Evolutionary conservation across 2,113 vertebrate genomes (phyloP), one percentile per base, ranked within the genome.

Genomic region (Pyrgilauda ruficollis): DNA sequence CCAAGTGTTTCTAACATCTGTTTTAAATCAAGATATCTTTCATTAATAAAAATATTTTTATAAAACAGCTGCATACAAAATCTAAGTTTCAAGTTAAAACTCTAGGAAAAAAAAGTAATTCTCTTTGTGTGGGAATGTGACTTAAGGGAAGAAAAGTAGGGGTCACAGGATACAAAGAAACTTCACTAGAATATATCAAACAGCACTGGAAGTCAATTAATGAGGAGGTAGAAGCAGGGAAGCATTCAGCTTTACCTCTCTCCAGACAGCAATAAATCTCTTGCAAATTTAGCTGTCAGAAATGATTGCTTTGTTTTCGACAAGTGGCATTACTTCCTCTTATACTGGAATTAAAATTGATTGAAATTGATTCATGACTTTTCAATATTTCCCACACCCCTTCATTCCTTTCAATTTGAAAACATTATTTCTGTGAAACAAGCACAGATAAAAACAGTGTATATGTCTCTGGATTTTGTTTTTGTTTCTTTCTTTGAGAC

Each of bases 241-340:
- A 96, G 68, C 72, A 94, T 92, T 59, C 75, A 93, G 77, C 46
- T 94, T 97, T 95, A 66, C 84, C 62, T 79, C 91, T 72, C 87
- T 91, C 78, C 91, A 95, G 84, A 89, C 93, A 95, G 95, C 81
- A 89, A 75, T 94, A 95, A 93, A 83, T 82, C 85, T 96, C 80
- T 95, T 93, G 79, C 89, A 96, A 95, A 94, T 95, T 90, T 90
- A 94, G 80, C 82, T 95, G 92, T 93, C 92, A 96, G 85, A 86
- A 96, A 94, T 91, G 68, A 94, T 95, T 95, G 93, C 90, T 96
- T 96, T 97, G 92, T 97, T 94, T 96, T 96, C 8, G 28, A 96
- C 93, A 96, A 96, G 93, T 93, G 92, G 92, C 76, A 96, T 96
- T 96, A 95, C 90, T 95, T 97, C 94, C 90, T 90, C 86, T 93